These are phyloP conservation scores for Arvicanthis niloticus DNA, from an alignment of 2,113 vertebrate species.

Conservation along the genomic window DNA sequence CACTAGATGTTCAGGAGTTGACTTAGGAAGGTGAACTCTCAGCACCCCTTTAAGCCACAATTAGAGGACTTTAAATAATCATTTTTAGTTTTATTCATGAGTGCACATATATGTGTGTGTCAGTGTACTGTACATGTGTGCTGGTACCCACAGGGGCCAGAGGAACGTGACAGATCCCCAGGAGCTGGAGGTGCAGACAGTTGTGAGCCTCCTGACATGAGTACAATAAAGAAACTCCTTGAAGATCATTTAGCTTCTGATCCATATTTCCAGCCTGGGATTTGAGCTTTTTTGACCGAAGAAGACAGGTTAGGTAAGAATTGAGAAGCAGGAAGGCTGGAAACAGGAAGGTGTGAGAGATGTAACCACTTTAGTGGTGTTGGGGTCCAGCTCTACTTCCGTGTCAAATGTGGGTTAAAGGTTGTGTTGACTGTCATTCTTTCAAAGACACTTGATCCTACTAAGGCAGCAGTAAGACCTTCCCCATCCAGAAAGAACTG, in stretches of 20 bases:
- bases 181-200: background rate
- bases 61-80: no score
- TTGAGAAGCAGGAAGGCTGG: fast-evolving
- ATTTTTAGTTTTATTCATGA: background rate
- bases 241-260: background rate
- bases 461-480: background rate
- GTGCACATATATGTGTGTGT: background rate
- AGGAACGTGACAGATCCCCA: background rate
- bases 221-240: background rate
- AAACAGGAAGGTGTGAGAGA: background rate
- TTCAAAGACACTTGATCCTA: background rate
- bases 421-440: fast-evolving
- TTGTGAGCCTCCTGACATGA: background rate
- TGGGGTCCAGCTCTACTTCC: background rate
- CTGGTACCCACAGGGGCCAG: background rate
- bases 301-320: background rate
- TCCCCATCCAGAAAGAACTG: background rate
- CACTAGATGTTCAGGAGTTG: background rate
- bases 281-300: background rate
- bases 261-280: background rate
- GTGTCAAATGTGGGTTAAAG: background rate
- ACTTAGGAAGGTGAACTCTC: background rate
- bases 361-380: background rate
- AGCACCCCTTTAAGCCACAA: background rate
- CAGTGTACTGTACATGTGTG: background rate